These are phyloP conservation scores for Andrena haemorrhoa DNA, from an alignment of 2,888 invertebrate species.

Conservation along the genomic window DNA sequence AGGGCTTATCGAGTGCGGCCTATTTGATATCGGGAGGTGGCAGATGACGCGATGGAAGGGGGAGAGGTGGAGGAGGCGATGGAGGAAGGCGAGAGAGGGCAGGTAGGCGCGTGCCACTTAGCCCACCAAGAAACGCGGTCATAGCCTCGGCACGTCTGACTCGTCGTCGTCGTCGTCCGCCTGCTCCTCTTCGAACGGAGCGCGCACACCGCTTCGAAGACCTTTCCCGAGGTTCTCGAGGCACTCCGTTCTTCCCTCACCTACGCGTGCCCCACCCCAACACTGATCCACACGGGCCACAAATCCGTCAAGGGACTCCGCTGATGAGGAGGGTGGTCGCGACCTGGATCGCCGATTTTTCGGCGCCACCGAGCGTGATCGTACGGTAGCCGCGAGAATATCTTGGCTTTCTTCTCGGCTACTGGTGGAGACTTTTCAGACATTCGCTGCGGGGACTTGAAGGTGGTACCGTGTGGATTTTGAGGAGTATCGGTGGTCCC, in stretches of 20 bases:
- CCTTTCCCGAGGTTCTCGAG: conserved; percentile 41
- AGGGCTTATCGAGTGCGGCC: conserved; percentile 54
- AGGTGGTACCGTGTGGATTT: too few species aligned
- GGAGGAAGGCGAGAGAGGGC: conserved; percentile 71
- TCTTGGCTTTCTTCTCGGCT: too few species aligned
- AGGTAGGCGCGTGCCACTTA: conserved; percentile 84
- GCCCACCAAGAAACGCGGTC: conserved; percentile 84
- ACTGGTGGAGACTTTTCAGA: too few species aligned
- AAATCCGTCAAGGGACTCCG: too few species aligned
- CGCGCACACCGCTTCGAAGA: conserved; percentile 37
- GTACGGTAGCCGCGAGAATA: too few species aligned
- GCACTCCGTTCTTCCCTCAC: conserved; percentile 23
- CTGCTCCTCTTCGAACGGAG: conserved; percentile 23
- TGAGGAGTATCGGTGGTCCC: too few species aligned
- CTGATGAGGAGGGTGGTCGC: too few species aligned
- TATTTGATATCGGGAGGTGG: conserved; percentile 58
- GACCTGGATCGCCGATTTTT: too few species aligned
- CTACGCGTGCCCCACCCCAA: conserved; percentile 15
- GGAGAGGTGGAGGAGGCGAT: conserved; percentile 39
- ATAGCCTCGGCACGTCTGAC: conserved; percentile 83
- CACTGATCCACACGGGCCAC: neutral
- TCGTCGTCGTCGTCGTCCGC: conserved; percentile 61
- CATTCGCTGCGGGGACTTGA: too few species aligned
- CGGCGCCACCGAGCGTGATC: too few species aligned
- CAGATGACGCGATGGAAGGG: conserved; percentile 15